A percentile compares a stretch with the other conserved stretches of the same genome.
Conservation (phyloP, 1,140 invertebrate species). For the Zaprionus lachaisei region DNA sequence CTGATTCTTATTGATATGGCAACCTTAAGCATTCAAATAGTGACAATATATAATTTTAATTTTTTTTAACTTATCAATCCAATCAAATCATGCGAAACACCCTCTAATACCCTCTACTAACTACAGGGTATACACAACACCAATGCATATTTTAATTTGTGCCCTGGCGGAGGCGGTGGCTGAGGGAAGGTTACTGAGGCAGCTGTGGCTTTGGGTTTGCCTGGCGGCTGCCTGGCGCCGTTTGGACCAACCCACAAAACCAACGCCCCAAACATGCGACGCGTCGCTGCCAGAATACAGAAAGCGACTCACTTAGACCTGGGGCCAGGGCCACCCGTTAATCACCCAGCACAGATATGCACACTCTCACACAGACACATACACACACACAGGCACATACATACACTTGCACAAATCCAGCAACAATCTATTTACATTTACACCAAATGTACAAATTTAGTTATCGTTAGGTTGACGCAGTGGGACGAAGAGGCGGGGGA, state of each 20-base stretch:
- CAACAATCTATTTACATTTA: conserved; percentile 80
- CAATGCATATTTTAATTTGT: conserved; percentile 75
- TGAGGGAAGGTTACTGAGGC: conserved; percentile 1
- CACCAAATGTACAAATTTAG: conserved; percentile 83
- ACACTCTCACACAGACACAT: conserved; percentile 32
- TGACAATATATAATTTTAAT: too few relatives aligned
- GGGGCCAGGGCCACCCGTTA: conserved; percentile 60
- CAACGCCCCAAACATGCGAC: conserved; percentile 59
- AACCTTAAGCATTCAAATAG: too few relatives aligned
- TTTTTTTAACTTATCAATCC: too few relatives aligned
- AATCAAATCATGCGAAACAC: not conserved
- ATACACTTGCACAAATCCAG: conserved; percentile 40
- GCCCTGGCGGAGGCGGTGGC: not conserved
- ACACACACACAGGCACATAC: conserved; percentile 22
- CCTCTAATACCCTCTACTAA: not conserved
- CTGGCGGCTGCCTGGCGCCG: conserved; percentile 67
- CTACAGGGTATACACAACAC: conserved; percentile 36
- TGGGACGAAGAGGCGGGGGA: not conserved
- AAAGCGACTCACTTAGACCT: conserved; percentile 25
- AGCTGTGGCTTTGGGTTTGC: conserved; percentile 41
- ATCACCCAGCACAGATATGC: conserved; percentile 54
- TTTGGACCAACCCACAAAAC: conserved; percentile 65
- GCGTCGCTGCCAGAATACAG: conserved; percentile 49
- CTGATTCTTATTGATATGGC: too few relatives aligned
- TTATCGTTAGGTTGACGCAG: conserved; percentile 62